Evolutionary conservation across 2,888 invertebrate species (phyloP).

Genomic region (Heliconius hortense): DNA sequence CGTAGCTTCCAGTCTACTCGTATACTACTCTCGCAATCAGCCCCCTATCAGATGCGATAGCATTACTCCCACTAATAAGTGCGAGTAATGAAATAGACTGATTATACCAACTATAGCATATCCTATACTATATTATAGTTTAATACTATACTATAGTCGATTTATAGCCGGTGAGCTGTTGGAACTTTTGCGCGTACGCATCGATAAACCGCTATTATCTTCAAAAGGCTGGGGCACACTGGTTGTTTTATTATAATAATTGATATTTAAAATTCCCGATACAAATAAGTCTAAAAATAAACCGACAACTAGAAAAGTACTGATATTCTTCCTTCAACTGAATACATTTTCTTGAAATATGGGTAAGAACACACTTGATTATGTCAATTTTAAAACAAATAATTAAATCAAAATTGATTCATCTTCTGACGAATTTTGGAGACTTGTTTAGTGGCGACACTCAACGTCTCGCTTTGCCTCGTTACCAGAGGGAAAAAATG

Average conservation of each 20-base stretch:
- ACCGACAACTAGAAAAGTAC: too few relatives aligned
- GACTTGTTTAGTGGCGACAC: too few relatives aligned
- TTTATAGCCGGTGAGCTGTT: slow-evolving; percentile 64
- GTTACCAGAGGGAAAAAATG: too few relatives aligned
- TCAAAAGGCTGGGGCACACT: slow-evolving; percentile 47
- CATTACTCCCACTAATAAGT: slow-evolving; percentile 56
- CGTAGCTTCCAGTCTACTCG: background rate
- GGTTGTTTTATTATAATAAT: slow-evolving; percentile 23
- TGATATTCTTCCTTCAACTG: too few relatives aligned
- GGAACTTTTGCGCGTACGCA: slow-evolving; percentile 63
- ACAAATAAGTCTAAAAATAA: too few relatives aligned
- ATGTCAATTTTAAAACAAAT: too few relatives aligned
- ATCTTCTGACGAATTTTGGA: too few relatives aligned
- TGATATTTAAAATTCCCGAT: too few relatives aligned
- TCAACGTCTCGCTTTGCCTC: too few relatives aligned
- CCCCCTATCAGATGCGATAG: slow-evolving; percentile 31
- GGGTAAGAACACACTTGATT: too few relatives aligned
- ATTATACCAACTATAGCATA: slow-evolving; percentile 50
- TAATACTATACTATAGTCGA: slow-evolving; percentile 63
- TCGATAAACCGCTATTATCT: slow-evolving; percentile 71
- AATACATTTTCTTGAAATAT: too few relatives aligned
- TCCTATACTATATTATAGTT: slow-evolving; percentile 50
- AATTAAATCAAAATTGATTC: too few relatives aligned
- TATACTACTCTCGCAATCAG: slow-evolving; percentile 21
- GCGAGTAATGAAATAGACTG: slow-evolving; percentile 67